Evolutionary conservation across 2,888 invertebrate genomes (phyloP), one percentile per base, ranked within the genome.

Genomic region (Eristalinus aeneus): DNA sequence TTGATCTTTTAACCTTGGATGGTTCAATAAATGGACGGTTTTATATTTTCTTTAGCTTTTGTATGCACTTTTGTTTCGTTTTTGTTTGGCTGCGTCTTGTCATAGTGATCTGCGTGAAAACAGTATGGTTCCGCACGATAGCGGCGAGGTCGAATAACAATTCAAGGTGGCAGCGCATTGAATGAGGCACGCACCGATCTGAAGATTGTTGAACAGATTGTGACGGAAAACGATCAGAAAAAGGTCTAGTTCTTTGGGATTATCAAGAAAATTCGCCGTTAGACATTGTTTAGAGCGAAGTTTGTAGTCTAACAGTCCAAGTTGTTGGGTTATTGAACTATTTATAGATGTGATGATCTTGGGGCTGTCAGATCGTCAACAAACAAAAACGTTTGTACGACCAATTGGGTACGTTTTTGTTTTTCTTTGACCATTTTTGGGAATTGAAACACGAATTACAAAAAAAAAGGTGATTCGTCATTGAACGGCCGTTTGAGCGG

Each of bases 1-100:
- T 84, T 84, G 84, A 84, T 84, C 79, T 84, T 71, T 84, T 79
- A 84, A 84, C 84, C 84, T 79, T 84, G 84, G 65, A 10, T 71
- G 79, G 84, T 72, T 84, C 74, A 75, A 71, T 72, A 68, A 36
- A 67, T 64, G 16, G 46, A 46, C 16, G 39, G 46, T 46, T 68
- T 53, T 31, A 20, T 46, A n/a, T 58, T 56, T 22, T 65, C 53
- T 67, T 22, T 5, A 22, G 60, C 12, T 32, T 32, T 34, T 22
- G 36, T 6, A 32, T 58, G 36, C 32, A 12, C 63, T 36, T 27
- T 54, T 56, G 34, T 36, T 27, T 58, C 27, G 11, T 39, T n/a
- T n/a, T n/a, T 1, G 12, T 39, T 39, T n/a, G 34, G 34, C 34
- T 46, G 0, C 6, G 46, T 4, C 16, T 46, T 46, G 46, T 6